phyloP scores from a whole-genome alignment of 2,888 invertebrate genomes.

The Azorinus chamasolen region DNA sequence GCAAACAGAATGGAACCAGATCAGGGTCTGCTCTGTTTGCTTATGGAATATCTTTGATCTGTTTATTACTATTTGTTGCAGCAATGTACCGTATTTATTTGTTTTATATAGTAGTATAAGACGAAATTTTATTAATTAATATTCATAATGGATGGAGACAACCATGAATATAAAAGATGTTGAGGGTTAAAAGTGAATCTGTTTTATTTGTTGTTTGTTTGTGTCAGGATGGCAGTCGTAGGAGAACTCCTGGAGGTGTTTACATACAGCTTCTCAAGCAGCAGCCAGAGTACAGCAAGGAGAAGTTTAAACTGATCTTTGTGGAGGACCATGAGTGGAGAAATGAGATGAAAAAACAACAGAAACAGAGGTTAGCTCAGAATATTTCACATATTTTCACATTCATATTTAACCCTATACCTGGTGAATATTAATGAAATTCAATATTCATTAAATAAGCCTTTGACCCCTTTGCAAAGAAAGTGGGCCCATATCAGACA shows the following conservation, averaged over 20 bases:
- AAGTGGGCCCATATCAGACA: no score
- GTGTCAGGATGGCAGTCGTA: slow-evolving; percentile 91
- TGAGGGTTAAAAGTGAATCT: no score
- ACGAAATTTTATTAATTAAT: no score
- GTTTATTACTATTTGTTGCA: no score
- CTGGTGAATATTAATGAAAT: not conserved
- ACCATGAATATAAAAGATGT: no score
- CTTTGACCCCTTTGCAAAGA: not conserved
- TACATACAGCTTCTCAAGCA: slow-evolving; percentile 91
- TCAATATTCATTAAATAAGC: not conserved
- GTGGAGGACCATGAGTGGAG: slow-evolving; percentile 68
- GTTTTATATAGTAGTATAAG: no score
- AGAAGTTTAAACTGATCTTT: slow-evolving; percentile 78
- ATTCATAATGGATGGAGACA: no score
- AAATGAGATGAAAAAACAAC: slow-evolving; percentile 29
- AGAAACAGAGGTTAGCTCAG: slow-evolving; percentile 22
- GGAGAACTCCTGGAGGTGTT: slow-evolving; percentile 95
- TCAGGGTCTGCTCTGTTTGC: no score
- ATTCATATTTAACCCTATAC: no score
- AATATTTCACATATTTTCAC: not conserved
- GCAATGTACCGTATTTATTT: no score
- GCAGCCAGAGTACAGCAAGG: slow-evolving; percentile 72
- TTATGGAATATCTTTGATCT: no score
- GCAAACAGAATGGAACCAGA: no score
- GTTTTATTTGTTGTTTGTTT: not conserved